Evolutionary conservation across 2,113 vertebrate genomes (phyloP), one percentile per base, ranked within the genome.

Genomic region (Elanus axillaris): DNA sequence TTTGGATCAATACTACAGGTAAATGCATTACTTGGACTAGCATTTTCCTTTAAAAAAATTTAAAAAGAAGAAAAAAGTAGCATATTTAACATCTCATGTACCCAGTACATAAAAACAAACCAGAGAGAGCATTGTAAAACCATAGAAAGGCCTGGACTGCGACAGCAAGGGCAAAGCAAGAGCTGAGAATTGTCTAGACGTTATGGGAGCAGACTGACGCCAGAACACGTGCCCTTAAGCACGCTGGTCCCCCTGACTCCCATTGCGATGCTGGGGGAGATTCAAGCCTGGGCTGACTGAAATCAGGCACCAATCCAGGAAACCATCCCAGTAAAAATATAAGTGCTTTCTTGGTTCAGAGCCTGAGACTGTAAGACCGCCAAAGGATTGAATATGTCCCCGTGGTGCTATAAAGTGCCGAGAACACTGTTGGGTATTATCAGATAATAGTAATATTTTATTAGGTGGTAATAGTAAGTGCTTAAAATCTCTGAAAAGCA

Each of bases 401-500:
- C 1, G 3, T 78, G 58, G 40, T 66, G 36, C 43, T 82, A 7
- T 87, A 27, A 94, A 68, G 15, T 68, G 36, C 82, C 73, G 36
- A 80, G 72, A 88, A 94, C 14, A 10, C 52, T 42, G 42, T 31
- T 55, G 56, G 55, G 26, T 74, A 25, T 83, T 90, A 92, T 86
- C 42, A 83, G 63, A 69, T 69, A 90, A 74, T 15, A 63, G 9
- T 47, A 69, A 42, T 71, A 34, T 69, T 92, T 93, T 94, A 92
- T 71, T 55, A 78, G 32, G 23, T 93, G 52, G 11, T 89, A 64
- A 73, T 12, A 71, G 13, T 22, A 22, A 67, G 52, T 77, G n/a
- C 63, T 72, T 68, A 11, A 72, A 90, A 60, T 68, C 50, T 42
- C 55, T 74, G 45, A 59, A 38, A 81, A 81, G 29, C 9, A 63